These are phyloP conservation scores for Caprella mutica DNA, from an alignment of 2,888 invertebrate genomes.

Conservation along the genomic window DNA sequence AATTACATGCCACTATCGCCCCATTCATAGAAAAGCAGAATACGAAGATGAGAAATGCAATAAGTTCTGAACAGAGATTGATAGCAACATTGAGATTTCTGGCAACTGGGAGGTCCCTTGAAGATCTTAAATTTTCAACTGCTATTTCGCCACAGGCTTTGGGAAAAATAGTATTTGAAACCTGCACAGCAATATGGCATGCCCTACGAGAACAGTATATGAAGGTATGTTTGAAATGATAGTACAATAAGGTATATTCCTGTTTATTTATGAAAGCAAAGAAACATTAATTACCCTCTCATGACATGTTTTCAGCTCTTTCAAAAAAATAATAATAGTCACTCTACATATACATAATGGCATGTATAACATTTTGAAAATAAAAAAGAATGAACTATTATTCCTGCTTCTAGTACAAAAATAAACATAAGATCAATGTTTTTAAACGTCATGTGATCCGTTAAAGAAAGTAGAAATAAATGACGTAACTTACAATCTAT, in stretches of 20 bases:
- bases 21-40: constrained; percentile 6
- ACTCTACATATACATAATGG: neutral
- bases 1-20: neutral
- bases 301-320: neutral
- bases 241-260: neutral
- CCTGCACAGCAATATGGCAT: constrained; percentile 35
- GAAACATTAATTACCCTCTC: neutral
- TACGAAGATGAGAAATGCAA: constrained; percentile 6
- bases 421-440: no score
- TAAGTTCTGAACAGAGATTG: neutral
- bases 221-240: constrained; percentile 30
- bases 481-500: neutral
- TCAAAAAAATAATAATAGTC: neutral
- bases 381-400: neutral
- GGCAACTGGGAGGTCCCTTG: constrained; percentile 37
- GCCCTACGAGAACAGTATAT: constrained; percentile 35
- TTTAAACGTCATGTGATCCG: neutral
- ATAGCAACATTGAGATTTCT: no score
- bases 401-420: neutral
- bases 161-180: constrained; percentile 36
- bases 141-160: constrained; percentile 37
- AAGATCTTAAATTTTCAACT: constrained; percentile 36
- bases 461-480: neutral
- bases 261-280: constrained; percentile 5
- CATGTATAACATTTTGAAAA: neutral